Evolutionary conservation across 2,113 vertebrate genomes (phyloP).

Genomic region (Labrus mixtus): DNA sequence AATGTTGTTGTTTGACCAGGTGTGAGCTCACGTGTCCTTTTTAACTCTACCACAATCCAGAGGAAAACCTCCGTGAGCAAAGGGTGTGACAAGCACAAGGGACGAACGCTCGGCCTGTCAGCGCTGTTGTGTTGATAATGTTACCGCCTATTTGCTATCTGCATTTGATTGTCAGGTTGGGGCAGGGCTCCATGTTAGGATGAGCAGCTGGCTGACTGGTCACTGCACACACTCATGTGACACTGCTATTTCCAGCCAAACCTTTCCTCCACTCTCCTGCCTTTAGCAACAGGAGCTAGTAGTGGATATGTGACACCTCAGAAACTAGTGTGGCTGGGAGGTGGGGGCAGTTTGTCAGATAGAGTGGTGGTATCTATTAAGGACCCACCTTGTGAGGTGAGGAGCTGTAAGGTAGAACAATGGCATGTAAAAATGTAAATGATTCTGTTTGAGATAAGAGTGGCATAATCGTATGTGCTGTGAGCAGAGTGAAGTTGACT

Average conservation of each 20-base stretch:
- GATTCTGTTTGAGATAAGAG: slow-evolving; percentile 8
- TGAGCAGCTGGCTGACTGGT: slow-evolving; percentile 73
- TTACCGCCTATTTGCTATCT: slow-evolving; percentile 23
- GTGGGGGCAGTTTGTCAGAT: slow-evolving; percentile 44
- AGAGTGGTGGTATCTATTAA: slow-evolving; percentile 17
- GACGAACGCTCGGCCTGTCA: slow-evolving; percentile 17
- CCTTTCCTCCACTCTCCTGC: slow-evolving; percentile 64
- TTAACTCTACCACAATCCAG: background rate
- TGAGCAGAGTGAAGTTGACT: background rate
- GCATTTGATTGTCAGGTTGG: slow-evolving; percentile 47
- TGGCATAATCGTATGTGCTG: background rate
- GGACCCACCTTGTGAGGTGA: slow-evolving; percentile 21
- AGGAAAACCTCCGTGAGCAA: background rate
- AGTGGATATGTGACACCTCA: slow-evolving; percentile 78
- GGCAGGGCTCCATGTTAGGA: slow-evolving; percentile 76
- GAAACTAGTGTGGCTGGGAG: slow-evolving; percentile 33
- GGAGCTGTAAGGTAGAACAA: slow-evolving; percentile 22
- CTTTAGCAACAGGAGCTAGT: slow-evolving; percentile 72
- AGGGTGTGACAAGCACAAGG: slow-evolving; percentile 7
- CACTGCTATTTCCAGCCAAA: slow-evolving; percentile 80
- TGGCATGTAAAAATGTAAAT: background rate
- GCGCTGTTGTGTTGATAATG: slow-evolving; percentile 16
- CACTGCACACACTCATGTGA: slow-evolving; percentile 74
- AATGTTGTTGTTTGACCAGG: slow-evolving; percentile 52
- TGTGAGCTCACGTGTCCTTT: slow-evolving; percentile 33